A percentile compares a stretch with the other conserved stretches of the same genome.
Evolutionary conservation across 2,797 vertebrate genomes (phyloP).

Genomic region (Oophaga sylvatica): DNA sequence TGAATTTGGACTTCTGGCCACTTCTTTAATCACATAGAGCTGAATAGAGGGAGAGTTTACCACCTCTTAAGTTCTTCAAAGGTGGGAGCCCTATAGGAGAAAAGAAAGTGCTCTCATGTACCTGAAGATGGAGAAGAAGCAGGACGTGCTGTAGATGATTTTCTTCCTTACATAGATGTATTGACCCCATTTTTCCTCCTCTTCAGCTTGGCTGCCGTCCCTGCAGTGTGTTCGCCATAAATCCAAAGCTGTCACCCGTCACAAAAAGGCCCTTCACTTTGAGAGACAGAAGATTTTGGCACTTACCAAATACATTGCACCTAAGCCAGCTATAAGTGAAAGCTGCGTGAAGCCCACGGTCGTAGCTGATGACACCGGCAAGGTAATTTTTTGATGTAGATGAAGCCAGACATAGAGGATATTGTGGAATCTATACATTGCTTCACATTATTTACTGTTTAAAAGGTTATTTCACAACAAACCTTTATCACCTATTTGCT

Average conservation of each 20-base stretch:
- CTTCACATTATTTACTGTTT: too few species aligned
- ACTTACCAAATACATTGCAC: conserved; percentile 85
- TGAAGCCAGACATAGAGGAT: neutral
- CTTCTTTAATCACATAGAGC: too few species aligned
- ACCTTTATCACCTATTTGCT: too few species aligned
- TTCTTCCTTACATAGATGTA: neutral
- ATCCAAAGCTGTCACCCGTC: conserved; percentile 92
- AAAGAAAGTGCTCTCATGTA: too few species aligned
- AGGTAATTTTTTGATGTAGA: conserved; percentile 66
- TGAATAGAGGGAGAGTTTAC: too few species aligned
- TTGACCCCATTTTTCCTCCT: neutral
- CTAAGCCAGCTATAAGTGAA: conserved; percentile 69
- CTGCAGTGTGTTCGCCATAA: conserved; percentile 80
- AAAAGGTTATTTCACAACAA: too few species aligned
- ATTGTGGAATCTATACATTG: too few species aligned
- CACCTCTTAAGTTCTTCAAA: too few species aligned
- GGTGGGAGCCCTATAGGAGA: too few species aligned
- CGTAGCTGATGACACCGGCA: conserved; percentile 59
- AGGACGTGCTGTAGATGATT: neutral
- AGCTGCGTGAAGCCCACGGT: conserved; percentile 69
- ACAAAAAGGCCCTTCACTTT: conserved; percentile 84
- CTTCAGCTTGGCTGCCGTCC: conserved; percentile 82
- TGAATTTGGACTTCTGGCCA: too few species aligned
- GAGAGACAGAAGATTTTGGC: conserved; percentile 89
- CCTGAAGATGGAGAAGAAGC: neutral